Evolutionary conservation across 2,888 invertebrate species (phyloP).

Genomic region (Pammene aurita): DNA sequence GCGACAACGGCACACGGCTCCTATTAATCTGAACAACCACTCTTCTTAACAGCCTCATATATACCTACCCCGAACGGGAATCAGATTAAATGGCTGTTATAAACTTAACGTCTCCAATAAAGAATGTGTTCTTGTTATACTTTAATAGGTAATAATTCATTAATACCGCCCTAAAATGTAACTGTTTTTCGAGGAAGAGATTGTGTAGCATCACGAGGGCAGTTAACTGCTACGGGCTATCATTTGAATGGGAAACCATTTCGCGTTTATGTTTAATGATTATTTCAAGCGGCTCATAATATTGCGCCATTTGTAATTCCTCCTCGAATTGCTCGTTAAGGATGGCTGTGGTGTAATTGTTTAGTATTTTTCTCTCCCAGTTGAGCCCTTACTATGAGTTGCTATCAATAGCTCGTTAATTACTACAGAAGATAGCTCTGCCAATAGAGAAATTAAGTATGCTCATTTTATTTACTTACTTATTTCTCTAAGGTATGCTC

Average conservation of each 20-base stretch:
- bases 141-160: constrained; percentile 76
- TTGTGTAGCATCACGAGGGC: constrained; percentile 75
- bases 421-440: too few species aligned
- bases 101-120: constrained; percentile 62
- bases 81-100: constrained; percentile 53
- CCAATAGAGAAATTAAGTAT: too few species aligned
- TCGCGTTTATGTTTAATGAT: constrained; percentile 80
- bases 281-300: constrained; percentile 78
- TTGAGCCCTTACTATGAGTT: constrained; percentile 9
- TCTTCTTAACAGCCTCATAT: constrained; percentile 45
- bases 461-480: too few species aligned
- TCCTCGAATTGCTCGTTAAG: constrained; percentile 65
- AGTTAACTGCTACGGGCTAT: constrained; percentile 76
- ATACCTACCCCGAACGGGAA: constrained; percentile 44
- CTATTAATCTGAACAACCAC: constrained; percentile 58
- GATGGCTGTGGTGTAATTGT: constrained; percentile 64
- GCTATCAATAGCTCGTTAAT: too few species aligned
- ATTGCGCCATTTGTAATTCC: constrained; percentile 71
- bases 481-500: too few species aligned
- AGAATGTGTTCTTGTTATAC: constrained; percentile 71
- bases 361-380: constrained; percentile 56
- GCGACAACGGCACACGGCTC: constrained; percentile 7
- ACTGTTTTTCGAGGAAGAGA: constrained; percentile 73
- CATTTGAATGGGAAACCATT: constrained; percentile 78
- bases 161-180: constrained; percentile 74